phyloP scores from a whole-genome alignment of 2,797 vertebrate species.

The Macropodus opercularis region DNA sequence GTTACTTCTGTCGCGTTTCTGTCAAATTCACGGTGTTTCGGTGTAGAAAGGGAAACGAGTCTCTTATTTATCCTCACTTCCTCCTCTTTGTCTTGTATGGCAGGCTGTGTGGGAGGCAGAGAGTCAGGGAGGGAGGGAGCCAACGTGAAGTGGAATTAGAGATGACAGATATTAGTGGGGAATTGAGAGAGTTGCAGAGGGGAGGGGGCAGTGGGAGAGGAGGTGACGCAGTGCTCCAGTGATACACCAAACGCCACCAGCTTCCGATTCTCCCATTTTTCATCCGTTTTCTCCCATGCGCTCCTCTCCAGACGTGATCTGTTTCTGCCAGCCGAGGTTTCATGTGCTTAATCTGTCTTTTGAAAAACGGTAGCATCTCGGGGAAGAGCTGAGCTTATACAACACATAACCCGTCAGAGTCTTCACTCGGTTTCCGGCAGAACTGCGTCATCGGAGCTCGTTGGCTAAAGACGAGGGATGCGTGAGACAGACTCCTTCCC shows the following conservation, averaged over 20 bases:
- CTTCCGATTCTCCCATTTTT: slow-evolving; percentile 8
- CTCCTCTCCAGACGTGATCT: no score
- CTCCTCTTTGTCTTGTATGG: slow-evolving; percentile 22
- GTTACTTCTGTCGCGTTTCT: not conserved
- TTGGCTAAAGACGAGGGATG: not conserved
- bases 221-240: slow-evolving; percentile 9
- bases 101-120: slow-evolving; percentile 13
- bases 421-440: not conserved
- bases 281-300: not conserved
- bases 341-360: not conserved
- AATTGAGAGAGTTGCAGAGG: slow-evolving; percentile 26
- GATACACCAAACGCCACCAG: slow-evolving; percentile 25
- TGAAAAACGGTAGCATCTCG: not conserved
- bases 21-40: not conserved
- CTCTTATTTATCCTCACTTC: slow-evolving; percentile 18
- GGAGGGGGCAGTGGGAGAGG: slow-evolving; percentile 29
- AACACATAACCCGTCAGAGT: not conserved
- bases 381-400: not conserved
- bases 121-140: slow-evolving; percentile 13
- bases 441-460: not conserved
- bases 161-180: slow-evolving; percentile 42
- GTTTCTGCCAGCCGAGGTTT: not conserved
- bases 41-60: slow-evolving; percentile 6
- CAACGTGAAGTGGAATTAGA: slow-evolving; percentile 35
- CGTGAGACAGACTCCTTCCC: not conserved